Evolutionary conservation across 2,113 vertebrate species (phyloP).

Genomic region (Entomyzon cyanotis): DNA sequence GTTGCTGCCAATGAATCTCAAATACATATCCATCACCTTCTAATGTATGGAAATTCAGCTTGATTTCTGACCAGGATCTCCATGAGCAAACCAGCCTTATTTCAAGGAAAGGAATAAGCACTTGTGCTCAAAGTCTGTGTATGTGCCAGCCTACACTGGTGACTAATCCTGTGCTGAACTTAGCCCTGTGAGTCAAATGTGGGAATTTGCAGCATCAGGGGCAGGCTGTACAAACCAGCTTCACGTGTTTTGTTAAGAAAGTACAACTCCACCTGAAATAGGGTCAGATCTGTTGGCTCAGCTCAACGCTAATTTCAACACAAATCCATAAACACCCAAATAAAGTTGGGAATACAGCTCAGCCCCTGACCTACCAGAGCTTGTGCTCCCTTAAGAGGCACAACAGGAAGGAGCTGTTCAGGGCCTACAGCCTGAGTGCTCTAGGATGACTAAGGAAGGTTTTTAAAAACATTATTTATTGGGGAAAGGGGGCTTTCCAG

Average conservation of each 20-base stretch:
- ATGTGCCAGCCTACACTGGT: not conserved
- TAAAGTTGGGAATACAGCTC: not conserved
- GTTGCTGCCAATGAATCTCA: not conserved
- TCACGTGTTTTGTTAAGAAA: not conserved
- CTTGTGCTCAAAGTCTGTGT: not conserved
- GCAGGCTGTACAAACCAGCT: not conserved
- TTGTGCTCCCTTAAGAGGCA: not conserved
- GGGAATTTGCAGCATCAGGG: not conserved
- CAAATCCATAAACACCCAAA: not conserved
- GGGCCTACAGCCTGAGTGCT: not conserved
- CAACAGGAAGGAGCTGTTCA: not conserved
- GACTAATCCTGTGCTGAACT: not conserved
- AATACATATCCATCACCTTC: not conserved
- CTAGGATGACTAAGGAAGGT: not conserved
- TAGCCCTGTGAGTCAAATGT: rapidly evolving
- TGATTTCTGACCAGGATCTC: not conserved
- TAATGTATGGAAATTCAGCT: not conserved
- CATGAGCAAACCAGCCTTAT: not conserved
- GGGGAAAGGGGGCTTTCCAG: not conserved
- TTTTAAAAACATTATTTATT: not conserved
- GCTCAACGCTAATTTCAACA: not conserved
- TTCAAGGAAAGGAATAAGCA: not conserved
- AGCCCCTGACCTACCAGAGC: not conserved
- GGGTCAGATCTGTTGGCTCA: not conserved
- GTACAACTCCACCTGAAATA: not conserved